Evolutionary conservation across 2,113 vertebrate genomes (phyloP), one percentile per base, ranked within the genome.

Genomic region (Isurus oxyrinchus): DNA sequence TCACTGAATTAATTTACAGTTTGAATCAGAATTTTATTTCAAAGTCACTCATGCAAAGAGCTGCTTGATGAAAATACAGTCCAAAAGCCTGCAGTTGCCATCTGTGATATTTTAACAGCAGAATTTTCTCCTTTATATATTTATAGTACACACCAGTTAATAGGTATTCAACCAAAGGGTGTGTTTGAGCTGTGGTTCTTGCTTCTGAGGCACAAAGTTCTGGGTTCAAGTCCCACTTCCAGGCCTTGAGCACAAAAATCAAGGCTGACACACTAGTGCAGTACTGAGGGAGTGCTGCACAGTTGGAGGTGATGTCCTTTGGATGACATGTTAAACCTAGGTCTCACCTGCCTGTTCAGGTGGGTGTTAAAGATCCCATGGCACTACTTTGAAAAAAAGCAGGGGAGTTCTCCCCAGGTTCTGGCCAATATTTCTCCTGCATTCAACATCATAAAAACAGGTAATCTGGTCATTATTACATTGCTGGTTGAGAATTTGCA

Each of bases 21-120:
- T 90, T 91, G 31, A 91, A 53, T 59, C 88, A 91, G 27, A 35
- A 55, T 55, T 91, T 57, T 59, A 91, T 91, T 91, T 91, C 88
- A 59, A 16, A 35, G 31, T 91, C 11, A 27, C 14, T 91, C 31
- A n/a, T 55, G 88, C 88, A 61, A 35, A 61, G 88, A 61, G 31
- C 55, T 57, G 55, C 55, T 91, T 91, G 27, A 91, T 91, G 88
- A 91, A 91, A 61, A 14, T 59, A 16, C 31, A n/a, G 55, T 59
- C 57, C 55, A 57, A 91, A 59, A 59, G 88, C 35, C 55, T 59
- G 88, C 88, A 91, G 55, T 13, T 91, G 44, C 55, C 13, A 16
- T 35, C 88, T 91, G 88, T 59, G 88, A 57, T 90, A 90, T 35
- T 90, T 90, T 90, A 59, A 59, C 55, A 91, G 27, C 27, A 59